These are phyloP conservation scores for Euphydryas editha DNA, from an alignment of 2,888 invertebrate species.

Conservation along the genomic window DNA sequence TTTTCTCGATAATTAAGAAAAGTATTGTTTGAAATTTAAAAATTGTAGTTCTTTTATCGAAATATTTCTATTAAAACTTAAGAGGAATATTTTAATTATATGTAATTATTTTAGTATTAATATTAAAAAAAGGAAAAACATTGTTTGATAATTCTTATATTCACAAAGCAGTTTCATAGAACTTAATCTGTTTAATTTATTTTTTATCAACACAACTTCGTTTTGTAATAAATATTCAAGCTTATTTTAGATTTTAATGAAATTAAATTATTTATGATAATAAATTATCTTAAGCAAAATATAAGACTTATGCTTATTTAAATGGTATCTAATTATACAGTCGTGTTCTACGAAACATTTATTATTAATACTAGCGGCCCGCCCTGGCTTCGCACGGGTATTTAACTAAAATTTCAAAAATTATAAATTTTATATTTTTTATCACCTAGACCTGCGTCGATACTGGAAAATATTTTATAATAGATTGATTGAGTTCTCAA, in stretches of 20 bases:
- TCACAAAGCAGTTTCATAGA: background rate
- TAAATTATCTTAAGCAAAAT: conserved; percentile 11
- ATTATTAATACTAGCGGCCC: too few relatives aligned
- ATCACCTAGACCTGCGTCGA: too few relatives aligned
- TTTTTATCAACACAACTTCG: background rate
- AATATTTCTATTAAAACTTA: too few relatives aligned
- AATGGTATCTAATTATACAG: conserved; percentile 29
- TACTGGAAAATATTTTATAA: too few relatives aligned
- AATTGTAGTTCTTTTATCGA: too few relatives aligned
- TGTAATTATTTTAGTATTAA: too few relatives aligned
- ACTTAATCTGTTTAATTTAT: background rate
- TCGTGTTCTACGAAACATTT: conserved; percentile 21
- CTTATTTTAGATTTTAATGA: background rate
- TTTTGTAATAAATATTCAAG: background rate
- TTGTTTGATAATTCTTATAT: background rate
- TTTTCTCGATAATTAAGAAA: conserved; percentile 27
- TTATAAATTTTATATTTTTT: too few relatives aligned
- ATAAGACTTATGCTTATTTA: conserved; percentile 5
- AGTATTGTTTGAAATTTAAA: conserved; percentile 16
- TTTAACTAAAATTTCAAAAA: too few relatives aligned
- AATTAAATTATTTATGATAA: conserved; percentile 2
- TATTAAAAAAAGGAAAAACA: too few relatives aligned
- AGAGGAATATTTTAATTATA: too few relatives aligned
- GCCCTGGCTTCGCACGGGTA: too few relatives aligned
- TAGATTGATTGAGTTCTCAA: too few relatives aligned